Percentiles rank a stretch among this genome's conserved stretches.
Evolutionary conservation across 2,888 invertebrate genomes (phyloP).

Genomic region (Folsomia candida): DNA sequence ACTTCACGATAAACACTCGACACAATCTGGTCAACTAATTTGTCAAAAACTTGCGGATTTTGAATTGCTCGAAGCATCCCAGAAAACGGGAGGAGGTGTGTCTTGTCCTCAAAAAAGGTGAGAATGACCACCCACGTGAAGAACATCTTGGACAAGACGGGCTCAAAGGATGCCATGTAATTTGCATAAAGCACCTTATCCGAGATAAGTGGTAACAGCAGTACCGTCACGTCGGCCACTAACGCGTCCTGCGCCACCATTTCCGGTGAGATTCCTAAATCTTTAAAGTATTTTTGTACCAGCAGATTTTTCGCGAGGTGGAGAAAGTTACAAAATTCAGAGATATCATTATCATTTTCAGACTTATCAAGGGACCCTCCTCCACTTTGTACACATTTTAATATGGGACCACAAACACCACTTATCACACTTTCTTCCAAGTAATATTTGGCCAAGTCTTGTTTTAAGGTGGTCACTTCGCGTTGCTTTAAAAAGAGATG

Average conservation of each 20-base stretch:
- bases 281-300: slow-evolving; percentile 31
- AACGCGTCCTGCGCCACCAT: slow-evolving; percentile 28
- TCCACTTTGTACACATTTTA: neutral
- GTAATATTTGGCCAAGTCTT: slow-evolving; percentile 10
- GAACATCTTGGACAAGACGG: slow-evolving; percentile 22
- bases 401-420: neutral
- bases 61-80: slow-evolving; percentile 28
- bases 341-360: neutral
- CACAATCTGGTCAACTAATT: slow-evolving; percentile 34
- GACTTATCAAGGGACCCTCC: no score
- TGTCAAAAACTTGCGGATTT: slow-evolving; percentile 30
- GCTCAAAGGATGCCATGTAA: neutral
- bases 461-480: slow-evolving; percentile 27
- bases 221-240: slow-evolving; percentile 33
- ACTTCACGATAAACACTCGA: slow-evolving; percentile 35
- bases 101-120: slow-evolving; percentile 22
- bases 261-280: slow-evolving; percentile 23
- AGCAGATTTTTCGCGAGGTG: slow-evolving; percentile 23
- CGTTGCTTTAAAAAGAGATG: slow-evolving; percentile 31
- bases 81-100: slow-evolving; percentile 17
- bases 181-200: neutral
- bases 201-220: slow-evolving; percentile 26
- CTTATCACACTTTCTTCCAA: neutral
- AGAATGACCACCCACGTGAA: slow-evolving; percentile 31
- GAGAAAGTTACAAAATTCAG: neutral